A percentile compares a stretch with the other conserved stretches of the same genome.
Evolutionary conservation across 2,888 invertebrate genomes (phyloP).

Genomic region (Siphlonurus alternatus): DNA sequence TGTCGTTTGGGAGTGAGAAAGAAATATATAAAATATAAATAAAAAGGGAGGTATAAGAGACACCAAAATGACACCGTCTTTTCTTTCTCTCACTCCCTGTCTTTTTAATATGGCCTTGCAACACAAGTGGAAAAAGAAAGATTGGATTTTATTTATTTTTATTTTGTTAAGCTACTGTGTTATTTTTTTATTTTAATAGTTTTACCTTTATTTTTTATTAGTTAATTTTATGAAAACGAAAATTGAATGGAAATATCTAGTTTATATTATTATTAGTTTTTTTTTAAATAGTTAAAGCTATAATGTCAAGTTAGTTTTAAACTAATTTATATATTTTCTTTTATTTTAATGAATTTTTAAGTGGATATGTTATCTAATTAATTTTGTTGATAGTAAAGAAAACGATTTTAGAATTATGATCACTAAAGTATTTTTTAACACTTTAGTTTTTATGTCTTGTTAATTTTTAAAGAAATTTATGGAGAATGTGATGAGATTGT

Average conservation of each 20-base stretch:
- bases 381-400: neutral
- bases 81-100: too few relatives aligned
- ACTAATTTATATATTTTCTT: neutral
- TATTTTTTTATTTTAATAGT: neutral
- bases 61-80: too few relatives aligned
- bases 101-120: too few relatives aligned
- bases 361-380: neutral
- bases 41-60: too few relatives aligned
- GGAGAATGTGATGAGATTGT: too few relatives aligned
- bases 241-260: neutral
- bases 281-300: neutral
- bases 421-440: too few relatives aligned
- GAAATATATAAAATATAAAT: too few relatives aligned
- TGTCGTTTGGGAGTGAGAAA: too few relatives aligned
- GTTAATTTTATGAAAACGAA: too few relatives aligned
- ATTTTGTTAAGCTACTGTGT: neutral
- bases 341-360: neutral
- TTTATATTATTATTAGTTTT: neutral
- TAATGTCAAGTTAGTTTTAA: neutral
- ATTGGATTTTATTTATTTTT: too few relatives aligned
- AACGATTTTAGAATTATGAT: neutral
- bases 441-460: too few relatives aligned
- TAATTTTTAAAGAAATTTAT: too few relatives aligned
- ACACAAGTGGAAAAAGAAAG: neutral
- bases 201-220: neutral